These are phyloP conservation scores for Cephus runcator DNA, from an alignment of 2,888 invertebrate genomes.

Conservation along the genomic window DNA sequence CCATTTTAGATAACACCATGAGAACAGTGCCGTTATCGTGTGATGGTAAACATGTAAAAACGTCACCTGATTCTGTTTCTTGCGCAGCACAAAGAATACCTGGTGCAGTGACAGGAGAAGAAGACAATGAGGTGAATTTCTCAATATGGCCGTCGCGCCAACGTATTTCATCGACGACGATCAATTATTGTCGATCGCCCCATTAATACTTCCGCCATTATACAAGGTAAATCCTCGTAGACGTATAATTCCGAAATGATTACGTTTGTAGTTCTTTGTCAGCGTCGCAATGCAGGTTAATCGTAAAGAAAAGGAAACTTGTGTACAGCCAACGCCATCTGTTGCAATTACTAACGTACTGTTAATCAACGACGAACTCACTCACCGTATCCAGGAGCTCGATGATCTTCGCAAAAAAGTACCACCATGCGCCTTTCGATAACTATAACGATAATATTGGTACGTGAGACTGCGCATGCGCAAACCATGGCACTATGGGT, in stretches of 20 bases:
- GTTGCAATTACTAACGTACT: background rate
- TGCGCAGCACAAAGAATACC: constrained; percentile 70
- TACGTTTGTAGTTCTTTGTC: background rate
- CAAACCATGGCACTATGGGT: background rate
- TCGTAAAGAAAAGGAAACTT: background rate
- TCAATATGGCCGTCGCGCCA: background rate
- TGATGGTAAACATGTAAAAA: constrained; percentile 73
- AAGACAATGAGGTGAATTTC: constrained; percentile 8
- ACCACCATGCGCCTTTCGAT: constrained; percentile 69
- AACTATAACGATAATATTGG: constrained; percentile 58
- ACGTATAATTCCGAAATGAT: background rate
- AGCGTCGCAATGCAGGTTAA: background rate
- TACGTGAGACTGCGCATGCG: background rate
- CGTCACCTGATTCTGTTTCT: constrained; percentile 70
- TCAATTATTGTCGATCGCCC: background rate
- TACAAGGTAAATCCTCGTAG: background rate
- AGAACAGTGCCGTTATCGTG: constrained; percentile 59
- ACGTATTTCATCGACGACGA: background rate
- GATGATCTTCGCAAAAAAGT: constrained; percentile 70
- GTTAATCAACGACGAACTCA: constrained; percentile 12
- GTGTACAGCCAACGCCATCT: background rate
- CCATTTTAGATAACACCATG: constrained; percentile 66
- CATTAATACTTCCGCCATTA: background rate
- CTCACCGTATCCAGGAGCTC: constrained; percentile 72
- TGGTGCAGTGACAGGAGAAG: constrained; percentile 59